These are phyloP conservation scores for Luperina nickerlii DNA, from an alignment of 2,888 invertebrate genomes.

Conservation along the genomic window DNA sequence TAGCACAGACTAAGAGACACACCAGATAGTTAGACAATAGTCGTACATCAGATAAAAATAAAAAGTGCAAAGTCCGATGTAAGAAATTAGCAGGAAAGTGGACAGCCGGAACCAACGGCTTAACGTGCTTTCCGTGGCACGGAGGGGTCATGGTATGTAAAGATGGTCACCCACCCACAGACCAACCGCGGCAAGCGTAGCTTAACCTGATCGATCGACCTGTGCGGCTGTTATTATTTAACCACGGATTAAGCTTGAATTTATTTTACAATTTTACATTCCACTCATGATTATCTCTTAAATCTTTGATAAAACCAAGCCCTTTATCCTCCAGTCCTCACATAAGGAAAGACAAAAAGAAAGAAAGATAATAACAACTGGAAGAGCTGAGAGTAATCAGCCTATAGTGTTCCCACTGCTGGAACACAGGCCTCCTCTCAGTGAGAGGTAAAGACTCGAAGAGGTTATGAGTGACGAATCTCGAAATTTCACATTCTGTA, in stretches of 20 bases:
- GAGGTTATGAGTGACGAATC: neutral
- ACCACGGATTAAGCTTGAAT: neutral
- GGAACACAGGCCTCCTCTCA: neutral
- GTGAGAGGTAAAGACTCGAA: neutral
- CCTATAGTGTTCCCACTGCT: neutral
- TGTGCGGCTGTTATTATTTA: no score
- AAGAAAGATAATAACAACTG: neutral
- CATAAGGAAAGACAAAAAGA: conserved; percentile 22
- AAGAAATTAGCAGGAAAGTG: no score
- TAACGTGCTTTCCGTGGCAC: no score
- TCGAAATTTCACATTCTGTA: neutral
- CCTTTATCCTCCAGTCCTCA: conserved; percentile 20
- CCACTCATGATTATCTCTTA: conserved; percentile 33
- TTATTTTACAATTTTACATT: neutral
- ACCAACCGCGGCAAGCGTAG: no score
- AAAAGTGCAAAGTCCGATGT: no score
- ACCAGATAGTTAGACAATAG: no score
- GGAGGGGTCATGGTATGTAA: no score
- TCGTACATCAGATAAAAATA: no score
- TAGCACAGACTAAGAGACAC: no score
- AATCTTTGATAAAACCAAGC: conserved; percentile 48
- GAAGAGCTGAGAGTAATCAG: neutral
- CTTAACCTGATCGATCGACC: no score
- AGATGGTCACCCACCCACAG: no score
- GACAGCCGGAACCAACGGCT: no score